A percentile compares a stretch with the other conserved stretches of the same genome.
These are phyloP conservation scores for Limenitis camilla DNA, from an alignment of 2,888 invertebrate species.

Conservation along the genomic window DNA sequence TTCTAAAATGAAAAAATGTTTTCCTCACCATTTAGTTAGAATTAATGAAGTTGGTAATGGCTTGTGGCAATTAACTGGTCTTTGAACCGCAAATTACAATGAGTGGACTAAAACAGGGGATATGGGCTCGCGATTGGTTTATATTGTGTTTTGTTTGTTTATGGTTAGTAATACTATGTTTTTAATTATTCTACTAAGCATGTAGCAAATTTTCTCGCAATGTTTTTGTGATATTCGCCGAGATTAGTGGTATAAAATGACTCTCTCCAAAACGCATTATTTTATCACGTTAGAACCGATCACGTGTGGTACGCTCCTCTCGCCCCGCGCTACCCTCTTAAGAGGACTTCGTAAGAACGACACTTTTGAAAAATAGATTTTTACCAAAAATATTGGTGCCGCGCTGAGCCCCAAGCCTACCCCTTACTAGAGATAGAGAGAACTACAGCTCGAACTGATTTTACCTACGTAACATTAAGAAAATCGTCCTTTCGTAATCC, in stretches of 20 bases:
- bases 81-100: slow-evolving; percentile 28
- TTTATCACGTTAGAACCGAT: too few relatives aligned
- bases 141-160: slow-evolving; percentile 39
- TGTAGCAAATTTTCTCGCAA: not conserved
- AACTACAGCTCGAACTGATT: not conserved
- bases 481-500: too few relatives aligned
- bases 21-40: slow-evolving; percentile 1
- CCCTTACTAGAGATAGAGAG: not conserved
- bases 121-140: slow-evolving; percentile 35
- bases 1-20: not conserved
- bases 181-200: not conserved
- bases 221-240: too few relatives aligned
- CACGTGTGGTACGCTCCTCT: too few relatives aligned
- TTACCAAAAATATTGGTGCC: too few relatives aligned
- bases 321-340: too few relatives aligned
- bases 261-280: too few relatives aligned
- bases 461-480: too few relatives aligned
- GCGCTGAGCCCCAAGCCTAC: too few relatives aligned
- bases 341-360: too few relatives aligned
- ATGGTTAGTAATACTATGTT: slow-evolving; percentile 34
- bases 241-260: too few relatives aligned
- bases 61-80: slow-evolving; percentile 5
- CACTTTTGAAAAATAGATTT: too few relatives aligned
- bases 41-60: slow-evolving; percentile 5
- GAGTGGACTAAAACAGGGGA: slow-evolving; percentile 28